phyloP scores from a whole-genome alignment of 1,140 invertebrate genomes.

The Hycleus cichorii region DNA sequence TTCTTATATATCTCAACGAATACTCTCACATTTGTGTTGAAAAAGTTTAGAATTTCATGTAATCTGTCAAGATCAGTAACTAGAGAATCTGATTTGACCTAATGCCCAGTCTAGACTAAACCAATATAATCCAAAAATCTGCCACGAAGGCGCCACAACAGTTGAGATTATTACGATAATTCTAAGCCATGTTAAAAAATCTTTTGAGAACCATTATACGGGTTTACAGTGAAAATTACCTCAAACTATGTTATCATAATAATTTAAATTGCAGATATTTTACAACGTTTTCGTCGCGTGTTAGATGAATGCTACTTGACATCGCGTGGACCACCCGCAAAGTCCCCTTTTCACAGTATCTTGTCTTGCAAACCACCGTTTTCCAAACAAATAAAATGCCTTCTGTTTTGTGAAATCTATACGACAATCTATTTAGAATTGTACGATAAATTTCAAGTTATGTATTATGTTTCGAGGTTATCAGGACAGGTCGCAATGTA shows the following conservation, averaged over 20 bases:
- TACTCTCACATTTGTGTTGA: too few relatives aligned
- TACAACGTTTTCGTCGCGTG: constrained; percentile 3
- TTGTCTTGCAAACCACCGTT: not conserved
- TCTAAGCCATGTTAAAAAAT: too few relatives aligned
- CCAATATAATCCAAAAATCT: constrained; percentile 9
- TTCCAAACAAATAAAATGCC: too few relatives aligned
- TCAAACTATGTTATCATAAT: not conserved
- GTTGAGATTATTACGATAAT: not conserved
- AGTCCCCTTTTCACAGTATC: not conserved
- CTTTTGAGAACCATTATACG: too few relatives aligned
- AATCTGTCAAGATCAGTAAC: not conserved
- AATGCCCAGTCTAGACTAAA: constrained; percentile 7
- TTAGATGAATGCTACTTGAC: constrained; percentile 12
- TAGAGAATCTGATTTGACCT: not conserved
- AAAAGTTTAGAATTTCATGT: too few relatives aligned
- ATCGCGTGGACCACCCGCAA: constrained; percentile 20
- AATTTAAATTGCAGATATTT: not conserved
- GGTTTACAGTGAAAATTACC: too few relatives aligned
- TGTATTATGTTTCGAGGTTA: too few relatives aligned
- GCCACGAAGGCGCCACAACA: constrained; percentile 11
- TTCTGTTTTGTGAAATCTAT: too few relatives aligned
- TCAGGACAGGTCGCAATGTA: not conserved
- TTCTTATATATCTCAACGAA: too few relatives aligned
- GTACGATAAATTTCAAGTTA: too few relatives aligned
- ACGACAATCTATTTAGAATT: too few relatives aligned